Base-by-base conservation (phyloP, 23 tunicate genomes). In the Styela clava region DNA sequence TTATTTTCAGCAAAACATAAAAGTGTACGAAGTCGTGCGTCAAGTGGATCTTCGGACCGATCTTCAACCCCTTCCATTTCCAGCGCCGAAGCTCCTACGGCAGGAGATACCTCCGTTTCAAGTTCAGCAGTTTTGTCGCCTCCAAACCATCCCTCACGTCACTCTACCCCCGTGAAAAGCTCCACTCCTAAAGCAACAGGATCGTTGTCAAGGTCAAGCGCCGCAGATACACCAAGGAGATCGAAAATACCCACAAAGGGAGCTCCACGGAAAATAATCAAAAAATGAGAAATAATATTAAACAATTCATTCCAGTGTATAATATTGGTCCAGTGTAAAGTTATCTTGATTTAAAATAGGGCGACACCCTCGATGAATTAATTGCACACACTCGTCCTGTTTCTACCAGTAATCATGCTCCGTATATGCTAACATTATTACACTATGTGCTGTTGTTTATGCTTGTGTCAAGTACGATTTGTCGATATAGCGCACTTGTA, bases 231-330 rank as follows among this genome's bases (percentile, higher is more conserved):
- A 7, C 81, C 81, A 0, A 23, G 26, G 21, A 51, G 81, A 26
- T 76, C 81, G 26, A 76, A 76, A 26, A 76, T 76, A 33, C 81
- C 81, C 16, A 76, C 64, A 0, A 76, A 76, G 24, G 81, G 81
- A 20, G 33, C 81, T 51, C 34, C 77, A 16, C 32, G 34, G 9
- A 71, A 71, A 16, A 71, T 5, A 44, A 5, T 44, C 9, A 5
- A 44, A 44, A 44, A 5, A 44, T 44, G 7, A 44, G 9, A 44
- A 44, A 44, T 5, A 44, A 44, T 7, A 44, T 5, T 44, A 44
- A 44, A 44, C n/a, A 44, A 12, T 5, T 5, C 56, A 44, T 44
- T 44, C 56, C 56, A 44, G n/a, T n/a, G n/a, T n/a, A n/a, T n/a
- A n/a, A n/a, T n/a, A n/a, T n/a, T n/a, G n/a, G n/a, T n/a, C n/a